Base-by-base conservation (phyloP, 92 coral and sea anemone species). In the Epizoanthus rinbou region DNA sequence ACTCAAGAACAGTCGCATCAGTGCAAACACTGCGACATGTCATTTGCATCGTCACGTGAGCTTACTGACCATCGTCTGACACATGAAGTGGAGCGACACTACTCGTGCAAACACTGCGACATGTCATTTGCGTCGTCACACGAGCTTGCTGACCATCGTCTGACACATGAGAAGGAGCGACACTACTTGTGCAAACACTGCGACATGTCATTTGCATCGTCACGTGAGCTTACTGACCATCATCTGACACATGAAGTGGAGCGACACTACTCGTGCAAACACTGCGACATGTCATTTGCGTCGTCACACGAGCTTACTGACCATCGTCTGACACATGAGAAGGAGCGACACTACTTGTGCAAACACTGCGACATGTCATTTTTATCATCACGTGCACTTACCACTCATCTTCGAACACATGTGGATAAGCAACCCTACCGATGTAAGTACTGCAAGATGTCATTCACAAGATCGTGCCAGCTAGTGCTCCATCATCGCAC, bases 11-110 rank as follows among this genome's bases (percentile, higher is more conserved):
- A 23, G 0, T 54, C 50, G 6, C 19, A 18, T 18, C 21, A 18
- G 41, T 75, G 80, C 10, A 75, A 28, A 57, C 80, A 56, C 59
- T 75, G 80, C n/a, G 80, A 57, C 7, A 58, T 14, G 54, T 56
- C 52, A 17, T 75, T 75, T 75, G 33, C 80, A 5, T 75, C 67
- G 21, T 18, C 67, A 17, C 52, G 15, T 16, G 31, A 57, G 39
- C 64, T 28, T 31, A 57, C 66, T 18, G 59, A 50, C 22, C 80
- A 75, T 75, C 60, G 57, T 16, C 35, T 33, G 6, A 75, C 66
- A 24, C 80, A 75, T 45, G 59, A 56, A 33, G 45, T 31, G 25
- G 80, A 75, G 19, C 54, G 53, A 35, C 67, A 64, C 31, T 75
- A 15, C 47, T 53, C 50, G 47, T 75, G 80, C 19, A 75, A 18